These are phyloP conservation scores for Linhomoeus sp. DNA, from an alignment of 2,888 invertebrate species.

Conservation along the genomic window DNA sequence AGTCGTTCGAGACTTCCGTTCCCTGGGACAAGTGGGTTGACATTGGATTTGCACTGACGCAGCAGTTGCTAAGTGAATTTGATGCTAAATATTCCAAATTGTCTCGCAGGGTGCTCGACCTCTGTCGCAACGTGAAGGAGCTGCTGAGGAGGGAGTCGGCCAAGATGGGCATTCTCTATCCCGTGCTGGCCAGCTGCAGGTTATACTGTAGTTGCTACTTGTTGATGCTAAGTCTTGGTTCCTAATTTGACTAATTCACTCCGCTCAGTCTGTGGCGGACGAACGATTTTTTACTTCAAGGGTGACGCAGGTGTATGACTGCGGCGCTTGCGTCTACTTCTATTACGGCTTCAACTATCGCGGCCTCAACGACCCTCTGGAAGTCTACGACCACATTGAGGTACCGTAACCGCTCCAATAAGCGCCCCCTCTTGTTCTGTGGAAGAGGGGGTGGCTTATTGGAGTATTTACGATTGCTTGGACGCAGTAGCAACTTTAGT, in stretches of 20 bases:
- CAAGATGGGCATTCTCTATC: slow-evolving; percentile 31
- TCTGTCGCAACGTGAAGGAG: slow-evolving; percentile 74
- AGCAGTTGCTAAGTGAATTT: not conserved
- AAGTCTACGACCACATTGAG: slow-evolving; percentile 66
- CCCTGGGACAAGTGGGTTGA: slow-evolving; percentile 55
- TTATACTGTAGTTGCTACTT: slow-evolving; percentile 8
- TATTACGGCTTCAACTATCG: slow-evolving; percentile 62
- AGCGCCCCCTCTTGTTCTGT: slow-evolving; percentile 8
- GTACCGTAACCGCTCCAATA: no score
- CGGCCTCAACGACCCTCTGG: slow-evolving; percentile 46
- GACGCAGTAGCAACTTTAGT: no score
- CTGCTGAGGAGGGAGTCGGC: slow-evolving; percentile 42
- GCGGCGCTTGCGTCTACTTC: slow-evolving; percentile 87
- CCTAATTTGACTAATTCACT: no score
- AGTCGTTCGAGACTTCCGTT: slow-evolving; percentile 96
- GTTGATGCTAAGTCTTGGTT: not conserved
- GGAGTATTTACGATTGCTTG: no score
- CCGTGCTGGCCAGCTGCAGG: slow-evolving; percentile 34
- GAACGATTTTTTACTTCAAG: no score
- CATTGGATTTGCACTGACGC: not conserved
- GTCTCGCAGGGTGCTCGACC: slow-evolving; percentile 41
- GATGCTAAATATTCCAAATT: not conserved
- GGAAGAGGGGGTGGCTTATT: no score
- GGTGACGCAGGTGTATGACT: slow-evolving; percentile 89
- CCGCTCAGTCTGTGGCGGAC: no score